A percentile compares a stretch with the other conserved stretches of the same genome.
phyloP scores from a whole-genome alignment of 2,113 vertebrate genomes.

The Thryonomys swinderianus region DNA sequence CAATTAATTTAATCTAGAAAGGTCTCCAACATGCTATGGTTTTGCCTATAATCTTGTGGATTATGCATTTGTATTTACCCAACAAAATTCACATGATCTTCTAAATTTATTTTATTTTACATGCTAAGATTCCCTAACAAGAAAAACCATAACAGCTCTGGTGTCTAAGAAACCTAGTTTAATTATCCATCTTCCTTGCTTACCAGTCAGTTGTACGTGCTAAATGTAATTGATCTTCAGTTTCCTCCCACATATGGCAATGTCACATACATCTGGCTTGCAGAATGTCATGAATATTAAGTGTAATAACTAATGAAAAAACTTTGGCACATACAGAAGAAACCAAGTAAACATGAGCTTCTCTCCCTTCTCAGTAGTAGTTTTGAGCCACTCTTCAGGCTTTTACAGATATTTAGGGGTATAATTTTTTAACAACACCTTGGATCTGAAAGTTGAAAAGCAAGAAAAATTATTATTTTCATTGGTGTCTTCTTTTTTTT shows the following conservation, averaged over 20 bases:
- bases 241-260: background rate
- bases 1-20: background rate
- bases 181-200: background rate
- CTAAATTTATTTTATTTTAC: background rate
- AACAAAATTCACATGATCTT: background rate
- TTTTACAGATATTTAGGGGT: background rate
- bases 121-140: background rate
- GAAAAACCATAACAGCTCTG: background rate
- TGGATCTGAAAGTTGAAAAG: background rate
- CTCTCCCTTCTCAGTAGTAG: background rate
- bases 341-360: background rate
- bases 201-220: background rate
- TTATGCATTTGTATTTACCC: background rate
- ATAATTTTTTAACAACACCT: background rate
- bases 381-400: background rate
- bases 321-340: background rate
- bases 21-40: background rate
- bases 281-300: background rate
- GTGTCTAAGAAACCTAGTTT: background rate
- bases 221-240: background rate
- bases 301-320: background rate
- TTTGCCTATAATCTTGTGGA: background rate
- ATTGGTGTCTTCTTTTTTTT: too few species aligned
- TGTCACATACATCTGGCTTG: background rate
- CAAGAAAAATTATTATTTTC: background rate